A percentile compares a stretch with the other conserved stretches of the same genome.
These are phyloP conservation scores for Lasius platythorax DNA, from an alignment of 2,888 invertebrate species.

Conservation along the genomic window DNA sequence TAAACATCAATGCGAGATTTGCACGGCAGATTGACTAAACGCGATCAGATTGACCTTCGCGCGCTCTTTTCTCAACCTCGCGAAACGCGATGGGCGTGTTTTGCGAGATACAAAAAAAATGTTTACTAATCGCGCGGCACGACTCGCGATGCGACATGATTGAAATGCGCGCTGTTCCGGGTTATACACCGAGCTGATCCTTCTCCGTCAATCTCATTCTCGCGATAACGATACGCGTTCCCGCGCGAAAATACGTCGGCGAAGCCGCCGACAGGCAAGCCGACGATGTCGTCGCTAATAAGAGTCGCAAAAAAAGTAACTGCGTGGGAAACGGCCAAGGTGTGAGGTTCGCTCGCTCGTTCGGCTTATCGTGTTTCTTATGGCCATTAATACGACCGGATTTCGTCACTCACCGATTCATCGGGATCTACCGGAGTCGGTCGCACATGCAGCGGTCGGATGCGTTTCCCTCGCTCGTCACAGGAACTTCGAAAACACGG, in stretches of 20 bases:
- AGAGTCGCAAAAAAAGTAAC: conserved; percentile 54
- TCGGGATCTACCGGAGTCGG: conserved; percentile 67
- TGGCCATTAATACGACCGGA: conserved; percentile 51
- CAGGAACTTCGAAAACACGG: conserved; percentile 73
- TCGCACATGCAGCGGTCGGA: conserved; percentile 57
- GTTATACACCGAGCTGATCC: conserved; percentile 12
- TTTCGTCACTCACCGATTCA: conserved; percentile 71
- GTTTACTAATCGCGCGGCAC: background rate
- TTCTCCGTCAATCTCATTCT: background rate
- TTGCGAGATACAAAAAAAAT: background rate
- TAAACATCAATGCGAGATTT: conserved; percentile 68
- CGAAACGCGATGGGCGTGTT: background rate
- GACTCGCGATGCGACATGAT: conserved; percentile 62
- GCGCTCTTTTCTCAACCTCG: background rate
- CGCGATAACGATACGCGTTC: background rate
- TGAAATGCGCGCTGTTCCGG: conserved; percentile 65
- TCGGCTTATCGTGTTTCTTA: conserved; percentile 26
- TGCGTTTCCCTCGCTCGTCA: conserved; percentile 67
- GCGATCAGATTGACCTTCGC: too few relatives aligned
- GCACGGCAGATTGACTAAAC: too few relatives aligned
- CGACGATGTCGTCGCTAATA: conserved; percentile 3
- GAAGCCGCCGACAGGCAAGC: background rate
- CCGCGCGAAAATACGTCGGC: background rate
- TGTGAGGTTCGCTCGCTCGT: conserved; percentile 55
- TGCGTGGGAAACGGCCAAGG: conserved; percentile 63